These are phyloP conservation scores for Tyto alba DNA, from an alignment of 2,113 vertebrate genomes.

Conservation along the genomic window DNA sequence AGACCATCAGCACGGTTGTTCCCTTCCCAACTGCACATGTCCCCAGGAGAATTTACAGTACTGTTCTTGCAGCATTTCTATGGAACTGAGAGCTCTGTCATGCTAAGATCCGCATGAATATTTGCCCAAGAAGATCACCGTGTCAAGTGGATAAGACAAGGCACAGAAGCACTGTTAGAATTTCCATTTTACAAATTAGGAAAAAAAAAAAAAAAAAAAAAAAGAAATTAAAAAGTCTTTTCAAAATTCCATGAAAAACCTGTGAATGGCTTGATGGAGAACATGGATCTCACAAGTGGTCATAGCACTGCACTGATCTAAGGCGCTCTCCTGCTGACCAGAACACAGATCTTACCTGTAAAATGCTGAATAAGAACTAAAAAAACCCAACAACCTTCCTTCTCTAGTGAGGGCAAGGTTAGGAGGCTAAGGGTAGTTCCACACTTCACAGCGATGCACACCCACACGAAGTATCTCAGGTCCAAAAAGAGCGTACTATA, in stretches of 20 bases:
- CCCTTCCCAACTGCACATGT: background rate
- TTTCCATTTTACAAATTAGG: background rate
- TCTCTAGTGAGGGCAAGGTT: background rate
- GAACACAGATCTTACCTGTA: background rate
- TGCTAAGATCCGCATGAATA: background rate
- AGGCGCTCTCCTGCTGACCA: background rate
- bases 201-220: background rate
- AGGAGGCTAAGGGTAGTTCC: background rate
- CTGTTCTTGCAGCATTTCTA: background rate
- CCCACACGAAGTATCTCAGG: background rate
- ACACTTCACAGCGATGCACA: background rate
- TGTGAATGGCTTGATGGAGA: background rate
- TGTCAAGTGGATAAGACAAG: background rate
- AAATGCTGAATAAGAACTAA: background rate
- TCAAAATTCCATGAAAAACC: background rate
- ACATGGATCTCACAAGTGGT: background rate
- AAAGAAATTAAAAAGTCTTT: no score
- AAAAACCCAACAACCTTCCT: background rate
- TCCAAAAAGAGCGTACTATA: background rate
- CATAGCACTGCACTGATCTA: background rate
- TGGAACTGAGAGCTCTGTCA: background rate
- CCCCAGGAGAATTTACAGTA: background rate
- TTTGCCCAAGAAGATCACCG: background rate
- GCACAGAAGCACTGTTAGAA: background rate
- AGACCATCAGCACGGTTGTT: background rate